Percentiles rank a stretch among this genome's conserved stretches.
Conservation (phyloP, 2,797 vertebrate species). For the Phalloptychus januarius region DNA sequence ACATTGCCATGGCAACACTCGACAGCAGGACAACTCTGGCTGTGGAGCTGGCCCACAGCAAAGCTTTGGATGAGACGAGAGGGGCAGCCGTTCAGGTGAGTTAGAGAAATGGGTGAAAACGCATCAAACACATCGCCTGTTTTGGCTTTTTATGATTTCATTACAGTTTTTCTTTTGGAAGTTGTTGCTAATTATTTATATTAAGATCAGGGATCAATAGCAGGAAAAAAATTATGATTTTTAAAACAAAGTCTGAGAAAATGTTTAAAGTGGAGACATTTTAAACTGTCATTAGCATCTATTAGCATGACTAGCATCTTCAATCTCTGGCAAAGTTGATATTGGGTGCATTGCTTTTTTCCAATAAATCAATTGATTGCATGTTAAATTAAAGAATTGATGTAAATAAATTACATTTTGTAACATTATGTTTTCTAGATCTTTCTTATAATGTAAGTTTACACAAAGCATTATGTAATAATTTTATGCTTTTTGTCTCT, state of each 20-base stretch:
- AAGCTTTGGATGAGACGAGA: conserved; percentile 74
- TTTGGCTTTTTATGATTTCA: neutral
- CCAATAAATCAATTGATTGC: no score
- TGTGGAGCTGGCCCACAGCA: conserved; percentile 77
- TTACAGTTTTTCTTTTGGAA: neutral
- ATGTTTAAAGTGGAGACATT: neutral
- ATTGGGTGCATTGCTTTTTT: neutral
- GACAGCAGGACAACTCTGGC: conserved; percentile 74
- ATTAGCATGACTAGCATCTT: neutral
- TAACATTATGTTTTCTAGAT: neutral
- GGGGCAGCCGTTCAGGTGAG: conserved; percentile 78
- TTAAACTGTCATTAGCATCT: neutral
- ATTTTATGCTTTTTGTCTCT: neutral
- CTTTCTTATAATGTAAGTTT: neutral
- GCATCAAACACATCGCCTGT: neutral
- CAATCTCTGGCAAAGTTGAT: neutral
- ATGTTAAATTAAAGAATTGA: neutral
- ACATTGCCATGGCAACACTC: conserved; percentile 75
- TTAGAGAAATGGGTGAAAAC: neutral
- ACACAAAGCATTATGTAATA: neutral
- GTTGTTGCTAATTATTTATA: neutral
- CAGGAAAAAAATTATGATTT: neutral
- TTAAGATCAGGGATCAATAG: neutral
- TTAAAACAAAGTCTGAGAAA: neutral
- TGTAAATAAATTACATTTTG: neutral